Base-by-base conservation (phyloP, 2,797 vertebrate species). In the Megalops cyprinoides region DNA sequence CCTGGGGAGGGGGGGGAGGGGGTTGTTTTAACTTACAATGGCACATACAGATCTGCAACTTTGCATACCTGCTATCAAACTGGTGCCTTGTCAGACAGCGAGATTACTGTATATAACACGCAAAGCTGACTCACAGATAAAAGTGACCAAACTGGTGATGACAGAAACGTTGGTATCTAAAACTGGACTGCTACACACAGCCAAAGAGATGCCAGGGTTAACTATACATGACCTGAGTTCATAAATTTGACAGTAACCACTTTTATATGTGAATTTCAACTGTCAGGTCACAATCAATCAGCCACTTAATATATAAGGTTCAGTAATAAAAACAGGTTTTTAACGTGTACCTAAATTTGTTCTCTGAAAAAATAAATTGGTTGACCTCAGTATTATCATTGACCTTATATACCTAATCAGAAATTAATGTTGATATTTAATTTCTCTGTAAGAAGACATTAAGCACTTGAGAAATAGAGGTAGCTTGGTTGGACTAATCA, bases 181-280 rank as follows among this genome's bases (percentile, higher is more conserved):
- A 62, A 77, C 77, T 42, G 46, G 62, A 75, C 37, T 56, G 62
- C 46, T 74, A 76, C 62, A 67, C 78, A 49, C 77, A 76, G 60
- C 60, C 76, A 77, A 79, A 69, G 80, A 49, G 75, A 82, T 77
- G 71, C 78, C 84, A 60, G 76, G 77, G 25, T 37, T 34, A 53
- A 85, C 85, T 86, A 80, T 82, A 82, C 82, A 86, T 87, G 87
- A 87, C 84, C 87, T 86, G 87, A 89, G 88, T 85, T 87, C 87
- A 87, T 42, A n/a, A 44, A 49, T 48, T 77, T 28, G 77, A 79
- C 42, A 53, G 71, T 55, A n/a, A 53, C 28, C 67, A 65, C 53
- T 28, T 74, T 67, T 37, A 60, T 60, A 48, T 31, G 46, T 81
- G 77, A 79, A 79, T 58, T 60, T 51, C 14, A 67, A 44, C 46